Evolutionary conservation across 1,140 invertebrate species (phyloP).

Genomic region (Hyles euphorbiae): DNA sequence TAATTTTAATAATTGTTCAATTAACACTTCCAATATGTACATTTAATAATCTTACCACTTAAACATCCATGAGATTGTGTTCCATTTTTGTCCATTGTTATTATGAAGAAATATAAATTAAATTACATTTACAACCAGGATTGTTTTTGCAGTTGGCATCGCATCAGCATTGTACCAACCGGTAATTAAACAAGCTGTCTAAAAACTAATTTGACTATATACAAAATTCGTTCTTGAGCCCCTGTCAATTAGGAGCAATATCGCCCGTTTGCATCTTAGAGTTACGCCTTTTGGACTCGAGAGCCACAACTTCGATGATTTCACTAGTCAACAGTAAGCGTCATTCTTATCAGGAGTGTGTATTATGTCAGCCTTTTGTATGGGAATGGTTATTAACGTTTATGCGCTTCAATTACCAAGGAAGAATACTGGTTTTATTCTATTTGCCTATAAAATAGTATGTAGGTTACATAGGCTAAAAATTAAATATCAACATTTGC

Average conservation of each 20-base stretch:
- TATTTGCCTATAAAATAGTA: too few species aligned
- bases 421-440: too few species aligned
- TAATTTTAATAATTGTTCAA: too few species aligned
- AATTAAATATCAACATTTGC: too few species aligned
- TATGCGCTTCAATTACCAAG: too few species aligned
- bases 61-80: too few species aligned
- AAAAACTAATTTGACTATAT: background rate
- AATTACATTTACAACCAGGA: slow-evolving; percentile 8
- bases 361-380: slow-evolving; percentile 16
- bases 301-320: slow-evolving; percentile 27
- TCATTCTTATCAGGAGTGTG: slow-evolving; percentile 24
- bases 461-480: too few species aligned
- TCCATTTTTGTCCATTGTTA: too few species aligned
- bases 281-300: slow-evolving; percentile 3
- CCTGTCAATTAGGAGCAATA: slow-evolving; percentile 3
- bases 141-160: slow-evolving; percentile 30
- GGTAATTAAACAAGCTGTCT: background rate
- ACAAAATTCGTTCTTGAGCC: slow-evolving; percentile 4
- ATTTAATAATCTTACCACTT: too few species aligned
- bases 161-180: slow-evolving; percentile 17
- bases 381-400: background rate
- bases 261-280: background rate
- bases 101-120: too few species aligned
- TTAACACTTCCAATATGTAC: too few species aligned
- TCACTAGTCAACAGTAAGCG: slow-evolving; percentile 33